phyloP scores from a whole-genome alignment of 2,888 invertebrate genomes.

The Corbicula japonica region DNA sequence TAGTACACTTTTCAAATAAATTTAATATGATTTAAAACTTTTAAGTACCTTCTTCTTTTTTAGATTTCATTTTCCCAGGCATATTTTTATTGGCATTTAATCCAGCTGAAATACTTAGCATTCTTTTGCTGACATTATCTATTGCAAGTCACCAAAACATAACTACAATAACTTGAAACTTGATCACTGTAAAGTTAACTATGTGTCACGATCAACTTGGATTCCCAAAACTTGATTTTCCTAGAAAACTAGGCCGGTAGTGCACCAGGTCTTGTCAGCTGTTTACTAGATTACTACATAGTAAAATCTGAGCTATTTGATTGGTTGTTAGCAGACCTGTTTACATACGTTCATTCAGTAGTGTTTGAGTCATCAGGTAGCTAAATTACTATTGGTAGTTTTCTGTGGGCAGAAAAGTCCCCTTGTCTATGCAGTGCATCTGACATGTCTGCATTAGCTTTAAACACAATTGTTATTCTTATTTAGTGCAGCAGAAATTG shows the following conservation, averaged over 20 bases:
- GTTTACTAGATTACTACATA: constrained; percentile 9
- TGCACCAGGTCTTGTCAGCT: constrained; percentile 1
- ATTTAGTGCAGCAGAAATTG: too few species aligned
- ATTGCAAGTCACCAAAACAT: not conserved
- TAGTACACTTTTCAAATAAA: too few species aligned
- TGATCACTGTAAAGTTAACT: not conserved
- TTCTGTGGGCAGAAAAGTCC: too few species aligned
- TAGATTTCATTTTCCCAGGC: constrained; percentile 1
- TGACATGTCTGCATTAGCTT: too few species aligned
- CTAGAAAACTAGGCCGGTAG: constrained; percentile 10
- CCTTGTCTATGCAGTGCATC: too few species aligned
- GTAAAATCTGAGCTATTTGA: constrained; percentile 12
- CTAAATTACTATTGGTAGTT: too few species aligned
- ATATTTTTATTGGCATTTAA: not conserved
- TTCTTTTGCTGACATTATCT: not conserved
- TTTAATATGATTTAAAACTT: too few species aligned
- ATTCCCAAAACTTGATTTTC: constrained; percentile 2
- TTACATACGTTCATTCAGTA: too few species aligned
- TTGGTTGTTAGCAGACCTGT: constrained; percentile 1
- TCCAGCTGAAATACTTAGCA: constrained; percentile 1
- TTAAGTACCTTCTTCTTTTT: not conserved
- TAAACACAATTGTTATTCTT: too few species aligned
- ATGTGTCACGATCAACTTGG: not conserved
- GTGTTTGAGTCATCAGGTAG: too few species aligned
- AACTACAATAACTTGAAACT: not conserved